Base-by-base conservation (phyloP, 1,140 invertebrate species). In the Anagrus nilaparvatae region DNA sequence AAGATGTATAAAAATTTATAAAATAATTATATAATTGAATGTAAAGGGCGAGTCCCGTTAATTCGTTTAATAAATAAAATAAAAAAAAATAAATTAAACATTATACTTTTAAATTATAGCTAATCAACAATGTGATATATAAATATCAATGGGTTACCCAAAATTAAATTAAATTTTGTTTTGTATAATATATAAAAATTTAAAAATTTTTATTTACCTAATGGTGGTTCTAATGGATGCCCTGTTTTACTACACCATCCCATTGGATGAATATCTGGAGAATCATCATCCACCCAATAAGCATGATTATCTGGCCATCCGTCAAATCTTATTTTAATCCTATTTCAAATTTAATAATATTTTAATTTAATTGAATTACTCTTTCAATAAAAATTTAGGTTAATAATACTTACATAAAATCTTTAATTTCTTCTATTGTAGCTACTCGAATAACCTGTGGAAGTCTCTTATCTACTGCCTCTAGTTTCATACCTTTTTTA, bases 221-320 rank as follows among this genome's bases (percentile, higher is more conserved):
- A 66, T 29, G 91, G 89, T 2, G 82, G 75, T 65, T 93, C 85
- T 5, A 96, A 59, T 2, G 84, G 81, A 68, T 94, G 87, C 23
- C 81, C 81, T 3, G 88, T 94, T 63, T 86, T 87, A 43, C 75
- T 63, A 60, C 87, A 91, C 89, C 90, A 97, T 17, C 87, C 85
- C 49, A 86, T 75, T 12, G 90, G 90, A 74, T 95, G 90, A 52
- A 97, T 80, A 64, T 93, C 87, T 0, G 82, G 74, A 46, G 79
- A 87, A 66, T 95, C 87, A 60, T 94, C 89, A 58, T 92, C 83
- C 46, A 93, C 67, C 87, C 87, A 94, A 60, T 83, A 90, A 46
- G 85, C 81, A 61, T 91, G 87, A 44, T 79, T 76, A 48, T 81
- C 76, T 2, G 82, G 79, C 87, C 91, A 96, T 8, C 90, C 90